Evolutionary conservation across 2,888 invertebrate species (phyloP).

Genomic region (Antheraea yamamai): DNA sequence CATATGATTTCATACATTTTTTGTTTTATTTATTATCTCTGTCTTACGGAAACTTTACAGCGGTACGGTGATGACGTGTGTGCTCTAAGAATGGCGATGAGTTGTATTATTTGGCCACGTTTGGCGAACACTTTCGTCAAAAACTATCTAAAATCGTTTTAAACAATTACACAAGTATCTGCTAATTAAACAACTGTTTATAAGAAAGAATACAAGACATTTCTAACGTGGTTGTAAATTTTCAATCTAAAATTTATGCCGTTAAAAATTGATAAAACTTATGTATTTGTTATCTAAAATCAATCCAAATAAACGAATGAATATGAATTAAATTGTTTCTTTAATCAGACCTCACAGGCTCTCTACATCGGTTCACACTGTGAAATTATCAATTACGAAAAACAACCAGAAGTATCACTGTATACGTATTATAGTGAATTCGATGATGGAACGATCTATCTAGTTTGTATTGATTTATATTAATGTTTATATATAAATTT

Average conservation of each 20-base stretch:
- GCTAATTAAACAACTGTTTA: background rate
- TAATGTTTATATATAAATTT: too few species aligned
- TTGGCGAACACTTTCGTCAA: background rate
- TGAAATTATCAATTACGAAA: too few species aligned
- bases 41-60: background rate
- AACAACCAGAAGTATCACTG: too few species aligned
- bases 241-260: background rate
- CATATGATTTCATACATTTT: background rate
- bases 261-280: background rate
- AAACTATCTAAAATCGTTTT: background rate
- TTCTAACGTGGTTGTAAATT: background rate
- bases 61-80: slow-evolving; percentile 9
- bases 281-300: background rate
- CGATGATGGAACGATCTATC: too few species aligned
- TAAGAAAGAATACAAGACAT: background rate
- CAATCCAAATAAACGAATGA: too few species aligned
- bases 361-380: too few species aligned
- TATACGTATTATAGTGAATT: too few species aligned
- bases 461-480: too few species aligned
- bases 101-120: background rate
- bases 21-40: slow-evolving; percentile 14
- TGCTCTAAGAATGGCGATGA: slow-evolving; percentile 10
- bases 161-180: background rate
- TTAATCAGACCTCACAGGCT: too few species aligned
- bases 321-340: too few species aligned